These are phyloP conservation scores for Manis crassicaudata DNA, from an alignment of 2,797 vertebrate species.

Conservation along the genomic window DNA sequence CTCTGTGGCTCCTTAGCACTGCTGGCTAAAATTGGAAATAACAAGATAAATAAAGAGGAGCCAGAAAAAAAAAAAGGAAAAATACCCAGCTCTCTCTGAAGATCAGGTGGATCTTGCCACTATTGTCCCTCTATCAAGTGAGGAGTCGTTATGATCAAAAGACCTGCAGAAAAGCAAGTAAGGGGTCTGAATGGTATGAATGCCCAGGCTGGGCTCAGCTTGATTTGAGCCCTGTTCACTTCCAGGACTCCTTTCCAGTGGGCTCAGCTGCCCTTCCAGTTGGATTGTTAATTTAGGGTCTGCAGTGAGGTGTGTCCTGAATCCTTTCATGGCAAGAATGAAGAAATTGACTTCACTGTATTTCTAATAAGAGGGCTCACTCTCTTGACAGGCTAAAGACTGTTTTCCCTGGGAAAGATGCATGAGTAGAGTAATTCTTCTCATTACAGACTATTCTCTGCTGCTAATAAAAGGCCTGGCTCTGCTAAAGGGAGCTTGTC, in stretches of 20 bases:
- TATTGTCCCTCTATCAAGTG: neutral
- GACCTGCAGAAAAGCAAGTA: neutral
- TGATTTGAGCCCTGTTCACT: neutral
- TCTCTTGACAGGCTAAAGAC: slow-evolving; percentile 29
- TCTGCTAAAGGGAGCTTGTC: slow-evolving; percentile 32
- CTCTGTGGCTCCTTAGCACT: neutral
- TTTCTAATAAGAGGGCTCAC: slow-evolving; percentile 43
- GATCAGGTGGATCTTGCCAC: neutral
- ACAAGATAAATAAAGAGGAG: slow-evolving; percentile 68
- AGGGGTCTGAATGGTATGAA: slow-evolving; percentile 16
- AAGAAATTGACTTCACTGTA: slow-evolving; percentile 20
- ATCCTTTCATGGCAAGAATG: neutral
- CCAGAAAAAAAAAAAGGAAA: neutral
- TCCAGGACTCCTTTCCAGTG: neutral
- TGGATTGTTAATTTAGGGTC: slow-evolving; percentile 13
- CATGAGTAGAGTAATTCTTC: neutral
- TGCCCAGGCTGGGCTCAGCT: neutral
- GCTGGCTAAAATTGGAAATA: slow-evolving; percentile 62
- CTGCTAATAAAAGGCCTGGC: slow-evolving; percentile 33
- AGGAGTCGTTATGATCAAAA: slow-evolving; percentile 28
- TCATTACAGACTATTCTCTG: neutral
- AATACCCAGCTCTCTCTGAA: neutral
- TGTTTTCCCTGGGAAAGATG: slow-evolving; percentile 32
- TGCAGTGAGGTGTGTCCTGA: neutral
- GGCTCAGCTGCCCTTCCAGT: neutral